A percentile compares a stretch with the other conserved stretches of the same genome.
Conservation (phyloP, 2,888 invertebrate species). For the Theretra japonica region DNA sequence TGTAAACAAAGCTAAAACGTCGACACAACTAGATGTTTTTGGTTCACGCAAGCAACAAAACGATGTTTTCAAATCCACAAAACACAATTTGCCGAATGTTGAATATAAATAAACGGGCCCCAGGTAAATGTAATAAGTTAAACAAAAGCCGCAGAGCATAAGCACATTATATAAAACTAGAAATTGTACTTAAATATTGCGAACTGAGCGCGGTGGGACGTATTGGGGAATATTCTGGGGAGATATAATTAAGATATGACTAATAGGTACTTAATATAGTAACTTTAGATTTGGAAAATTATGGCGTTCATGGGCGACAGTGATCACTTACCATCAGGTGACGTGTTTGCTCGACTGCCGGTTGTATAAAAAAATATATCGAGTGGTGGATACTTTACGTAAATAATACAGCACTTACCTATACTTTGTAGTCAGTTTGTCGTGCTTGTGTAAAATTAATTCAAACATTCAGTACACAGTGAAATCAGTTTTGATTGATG, state of each 20-base stretch:
- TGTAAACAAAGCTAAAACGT: background rate
- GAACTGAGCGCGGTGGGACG: slow-evolving; percentile 1
- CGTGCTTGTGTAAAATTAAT: too few species aligned
- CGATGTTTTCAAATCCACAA: slow-evolving; percentile 40
- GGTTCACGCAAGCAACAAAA: background rate
- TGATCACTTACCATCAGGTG: too few species aligned
- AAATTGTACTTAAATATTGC: slow-evolving; percentile 22
- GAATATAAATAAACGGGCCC: slow-evolving; percentile 36
- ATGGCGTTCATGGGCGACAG: too few species aligned
- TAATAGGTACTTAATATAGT: background rate
- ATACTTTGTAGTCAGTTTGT: too few species aligned
- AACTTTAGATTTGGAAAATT: too few species aligned
- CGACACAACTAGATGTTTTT: background rate
- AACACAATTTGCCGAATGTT: slow-evolving; percentile 38
- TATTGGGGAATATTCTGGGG: background rate
- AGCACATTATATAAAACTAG: slow-evolving; percentile 24
- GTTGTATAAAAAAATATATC: too few species aligned
- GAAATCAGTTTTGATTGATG: background rate
- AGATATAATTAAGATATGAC: background rate
- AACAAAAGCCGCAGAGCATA: slow-evolving; percentile 40
- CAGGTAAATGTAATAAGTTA: slow-evolving; percentile 39
- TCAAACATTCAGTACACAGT: too few species aligned
- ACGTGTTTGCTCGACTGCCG: too few species aligned
- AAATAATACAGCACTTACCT: too few species aligned
- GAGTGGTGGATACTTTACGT: too few species aligned